Percentiles rank a stretch among this genome's conserved stretches.
phyloP scores from a whole-genome alignment of 2,113 vertebrate genomes.

The Siphamia tubifer region DNA sequence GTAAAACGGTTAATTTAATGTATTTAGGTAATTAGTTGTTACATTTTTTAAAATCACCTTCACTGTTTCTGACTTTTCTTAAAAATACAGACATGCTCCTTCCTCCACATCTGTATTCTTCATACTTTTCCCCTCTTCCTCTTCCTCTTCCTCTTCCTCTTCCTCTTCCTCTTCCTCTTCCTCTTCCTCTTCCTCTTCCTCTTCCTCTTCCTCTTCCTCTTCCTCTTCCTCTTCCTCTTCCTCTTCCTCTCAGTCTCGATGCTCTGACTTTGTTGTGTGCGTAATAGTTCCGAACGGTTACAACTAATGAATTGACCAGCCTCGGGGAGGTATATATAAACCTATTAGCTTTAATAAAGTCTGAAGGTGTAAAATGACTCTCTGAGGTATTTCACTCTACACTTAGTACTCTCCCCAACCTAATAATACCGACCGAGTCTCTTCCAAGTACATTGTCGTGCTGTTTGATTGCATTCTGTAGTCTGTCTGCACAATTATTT shows the following conservation, averaged over 20 bases:
- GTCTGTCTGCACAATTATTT: conserved; percentile 66
- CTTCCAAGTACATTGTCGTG: conserved; percentile 41
- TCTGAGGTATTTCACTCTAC: conserved; percentile 69
- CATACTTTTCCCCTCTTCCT: background rate
- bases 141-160: conserved; percentile 17
- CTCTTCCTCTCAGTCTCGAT: conserved; percentile 15
- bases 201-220: conserved; percentile 17
- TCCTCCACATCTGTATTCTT: background rate
- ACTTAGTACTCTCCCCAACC: conserved; percentile 65
- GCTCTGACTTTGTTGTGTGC: conserved; percentile 65
- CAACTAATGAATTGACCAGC: conserved; percentile 73
- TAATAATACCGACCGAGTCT: conserved; percentile 57
- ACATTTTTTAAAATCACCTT: background rate
- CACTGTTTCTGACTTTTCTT: background rate
- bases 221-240: no score
- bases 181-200: conserved; percentile 23
- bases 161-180: conserved; percentile 16
- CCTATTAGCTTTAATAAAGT: conserved; percentile 76
- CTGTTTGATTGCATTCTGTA: conserved; percentile 58
- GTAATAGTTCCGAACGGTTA: conserved; percentile 65
- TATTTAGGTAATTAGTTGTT: no score
- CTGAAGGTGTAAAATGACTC: conserved; percentile 69
- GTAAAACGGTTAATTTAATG: no score
- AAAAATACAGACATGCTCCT: background rate
- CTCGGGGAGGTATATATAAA: conserved; percentile 73